Evolutionary conservation across 2,888 invertebrate species (phyloP).

Genomic region (Drosophila subquinaria): DNA sequence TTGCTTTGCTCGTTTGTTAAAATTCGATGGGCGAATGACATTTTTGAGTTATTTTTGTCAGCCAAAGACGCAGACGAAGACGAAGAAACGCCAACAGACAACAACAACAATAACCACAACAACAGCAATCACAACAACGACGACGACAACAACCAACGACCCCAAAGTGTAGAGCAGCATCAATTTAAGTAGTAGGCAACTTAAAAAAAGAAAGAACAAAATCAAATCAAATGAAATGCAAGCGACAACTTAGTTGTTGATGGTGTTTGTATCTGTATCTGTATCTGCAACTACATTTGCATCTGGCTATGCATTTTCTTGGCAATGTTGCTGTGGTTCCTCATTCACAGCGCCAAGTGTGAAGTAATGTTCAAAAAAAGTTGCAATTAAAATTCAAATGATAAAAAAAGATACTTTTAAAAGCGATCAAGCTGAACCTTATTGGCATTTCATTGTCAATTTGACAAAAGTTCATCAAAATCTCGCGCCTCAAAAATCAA

Average conservation of each 20-base stretch:
- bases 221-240: conserved; percentile 63
- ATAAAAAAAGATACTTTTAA: background rate
- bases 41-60: conserved; percentile 82
- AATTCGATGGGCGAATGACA: conserved; percentile 83
- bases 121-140: background rate
- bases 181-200: conserved; percentile 50
- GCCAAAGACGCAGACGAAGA: conserved; percentile 39
- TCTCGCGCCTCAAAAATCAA: conserved; percentile 48
- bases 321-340: background rate
- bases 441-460: conserved; percentile 70
- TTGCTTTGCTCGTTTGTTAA: conserved; percentile 76
- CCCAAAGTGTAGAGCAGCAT: conserved; percentile 33
- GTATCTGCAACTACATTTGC: conserved; percentile 10
- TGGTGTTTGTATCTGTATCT: conserved; percentile 41
- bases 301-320: conserved; percentile 28
- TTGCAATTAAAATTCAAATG: conserved; percentile 2
- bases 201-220: conserved; percentile 17
- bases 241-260: conserved; percentile 73
- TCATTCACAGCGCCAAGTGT: conserved; percentile 34
- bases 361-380: conserved; percentile 31
- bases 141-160: conserved; percentile 32
- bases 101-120: conserved; percentile 14
- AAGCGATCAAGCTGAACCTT: conserved; percentile 19
- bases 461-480: conserved; percentile 77
- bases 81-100: conserved; percentile 41